These are phyloP conservation scores for Mnemiopsis leidyi DNA, from an alignment of 37 sponge, comb jelly and placozoan species.

Conservation along the genomic window DNA sequence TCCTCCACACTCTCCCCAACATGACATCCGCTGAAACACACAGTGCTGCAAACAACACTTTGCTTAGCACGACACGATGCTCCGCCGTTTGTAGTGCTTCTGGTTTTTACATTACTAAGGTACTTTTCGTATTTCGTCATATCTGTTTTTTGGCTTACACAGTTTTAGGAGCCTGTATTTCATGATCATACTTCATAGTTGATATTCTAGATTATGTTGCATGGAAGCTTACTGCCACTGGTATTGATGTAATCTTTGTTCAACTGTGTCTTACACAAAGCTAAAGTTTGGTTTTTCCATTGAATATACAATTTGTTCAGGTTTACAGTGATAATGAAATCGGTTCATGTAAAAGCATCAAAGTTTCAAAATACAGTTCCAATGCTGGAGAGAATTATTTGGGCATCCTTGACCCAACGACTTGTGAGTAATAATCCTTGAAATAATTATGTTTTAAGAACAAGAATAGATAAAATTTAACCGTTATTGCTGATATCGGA, in stretches of 20 bases:
- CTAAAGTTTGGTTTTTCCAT: neutral
- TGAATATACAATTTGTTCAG: neutral
- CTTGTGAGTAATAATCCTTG: neutral
- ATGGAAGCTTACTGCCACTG: too few species aligned
- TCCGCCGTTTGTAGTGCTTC: neutral
- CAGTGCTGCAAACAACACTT: slow-evolving; percentile 2
- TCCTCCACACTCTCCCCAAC: slow-evolving; percentile 19
- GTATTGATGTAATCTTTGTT: too few species aligned
- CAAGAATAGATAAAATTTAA: too few species aligned
- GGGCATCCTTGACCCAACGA: slow-evolving; percentile 16
- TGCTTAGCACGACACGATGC: slow-evolving; percentile 12
- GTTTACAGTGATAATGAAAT: neutral
- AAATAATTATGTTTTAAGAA: too few species aligned
- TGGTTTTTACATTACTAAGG: slow-evolving; percentile 6
- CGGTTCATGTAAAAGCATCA: neutral
- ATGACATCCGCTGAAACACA: slow-evolving; percentile 2
- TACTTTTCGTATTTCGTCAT: neutral
- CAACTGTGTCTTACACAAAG: too few species aligned
- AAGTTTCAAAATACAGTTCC: neutral
- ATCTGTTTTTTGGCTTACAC: too few species aligned
- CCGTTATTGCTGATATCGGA: too few species aligned
- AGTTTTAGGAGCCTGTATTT: too few species aligned
- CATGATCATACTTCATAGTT: too few species aligned
- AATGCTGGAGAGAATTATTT: neutral
- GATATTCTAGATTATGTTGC: too few species aligned